phyloP scores from a whole-genome alignment of 2,888 invertebrate species.

The Microctonus brassicae region DNA sequence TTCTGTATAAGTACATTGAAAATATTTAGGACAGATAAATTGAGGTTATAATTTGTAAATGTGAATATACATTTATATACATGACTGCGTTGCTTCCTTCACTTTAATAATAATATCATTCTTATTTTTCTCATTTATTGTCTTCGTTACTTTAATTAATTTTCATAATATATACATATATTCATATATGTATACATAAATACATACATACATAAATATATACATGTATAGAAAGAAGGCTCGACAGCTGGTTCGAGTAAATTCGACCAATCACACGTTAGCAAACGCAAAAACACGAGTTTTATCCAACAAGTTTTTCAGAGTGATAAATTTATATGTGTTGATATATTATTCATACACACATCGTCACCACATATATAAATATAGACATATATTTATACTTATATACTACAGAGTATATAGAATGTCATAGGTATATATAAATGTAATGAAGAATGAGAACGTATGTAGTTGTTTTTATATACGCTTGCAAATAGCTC shows the following conservation, averaged over 20 bases:
- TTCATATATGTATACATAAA: too few relatives aligned
- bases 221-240: slow-evolving; percentile 15
- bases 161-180: not conserved
- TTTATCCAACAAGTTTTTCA: not conserved
- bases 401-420: too few relatives aligned
- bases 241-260: slow-evolving; percentile 37
- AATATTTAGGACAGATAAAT: too few relatives aligned
- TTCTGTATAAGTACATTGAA: not conserved
- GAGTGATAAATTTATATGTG: not conserved
- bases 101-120: too few relatives aligned
- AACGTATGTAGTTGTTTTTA: not conserved
- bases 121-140: slow-evolving; percentile 1
- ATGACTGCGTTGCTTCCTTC: too few relatives aligned
- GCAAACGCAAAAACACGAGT: slow-evolving; percentile 28
- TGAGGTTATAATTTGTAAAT: too few relatives aligned
- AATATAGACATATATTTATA: too few relatives aligned
- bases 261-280: slow-evolving; percentile 33
- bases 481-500: slow-evolving; percentile 4
- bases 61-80: too few relatives aligned
- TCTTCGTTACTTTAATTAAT: not conserved
- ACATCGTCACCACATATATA: not conserved
- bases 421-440: too few relatives aligned
- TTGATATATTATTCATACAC: too few relatives aligned
- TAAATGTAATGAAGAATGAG: not conserved
- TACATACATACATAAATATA: too few relatives aligned